Conservation (phyloP, 2,888 invertebrate genomes). For the Sthenelais limicola region DNA sequence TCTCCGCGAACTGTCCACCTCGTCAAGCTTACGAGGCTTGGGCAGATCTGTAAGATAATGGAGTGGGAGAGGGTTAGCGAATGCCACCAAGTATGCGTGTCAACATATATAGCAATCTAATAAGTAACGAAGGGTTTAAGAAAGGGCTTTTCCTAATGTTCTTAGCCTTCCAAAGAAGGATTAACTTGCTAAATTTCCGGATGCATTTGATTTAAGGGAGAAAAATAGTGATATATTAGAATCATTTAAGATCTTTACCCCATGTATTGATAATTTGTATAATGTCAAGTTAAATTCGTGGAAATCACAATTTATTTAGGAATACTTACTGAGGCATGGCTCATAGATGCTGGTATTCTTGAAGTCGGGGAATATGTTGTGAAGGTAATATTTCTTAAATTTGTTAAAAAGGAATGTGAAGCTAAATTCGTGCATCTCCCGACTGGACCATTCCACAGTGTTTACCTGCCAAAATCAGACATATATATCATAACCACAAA, state of each 20-base stretch:
- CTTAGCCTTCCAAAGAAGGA: too few species aligned
- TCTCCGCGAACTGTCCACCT: background rate
- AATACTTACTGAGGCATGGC: slow-evolving; percentile 63
- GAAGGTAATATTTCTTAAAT: slow-evolving; percentile 91
- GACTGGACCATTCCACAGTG: slow-evolving; percentile 90
- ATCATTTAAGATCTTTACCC: too few species aligned
- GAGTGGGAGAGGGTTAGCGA: too few species aligned
- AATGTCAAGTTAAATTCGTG: background rate
- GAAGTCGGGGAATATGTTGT: slow-evolving; percentile 91
- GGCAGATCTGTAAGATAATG: slow-evolving; percentile 39
- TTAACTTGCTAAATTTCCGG: too few species aligned
- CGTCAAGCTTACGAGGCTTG: slow-evolving; percentile 16
- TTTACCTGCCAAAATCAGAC: slow-evolving; percentile 76
- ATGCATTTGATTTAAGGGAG: too few species aligned
- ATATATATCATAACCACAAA: background rate
- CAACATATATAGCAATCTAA: too few species aligned
- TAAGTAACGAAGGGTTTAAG: too few species aligned
- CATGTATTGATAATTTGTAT: background rate
- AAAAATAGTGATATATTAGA: too few species aligned
- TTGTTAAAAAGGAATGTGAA: slow-evolving; percentile 93
- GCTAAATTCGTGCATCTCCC: slow-evolving; percentile 84
- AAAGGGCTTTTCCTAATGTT: too few species aligned
- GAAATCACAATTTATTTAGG: background rate
- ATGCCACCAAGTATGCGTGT: too few species aligned
- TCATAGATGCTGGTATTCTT: slow-evolving; percentile 64